A percentile compares a stretch with the other conserved stretches of the same genome.
These are phyloP conservation scores for Castor canadensis DNA, from an alignment of 2,113 vertebrate genomes.

Conservation along the genomic window DNA sequence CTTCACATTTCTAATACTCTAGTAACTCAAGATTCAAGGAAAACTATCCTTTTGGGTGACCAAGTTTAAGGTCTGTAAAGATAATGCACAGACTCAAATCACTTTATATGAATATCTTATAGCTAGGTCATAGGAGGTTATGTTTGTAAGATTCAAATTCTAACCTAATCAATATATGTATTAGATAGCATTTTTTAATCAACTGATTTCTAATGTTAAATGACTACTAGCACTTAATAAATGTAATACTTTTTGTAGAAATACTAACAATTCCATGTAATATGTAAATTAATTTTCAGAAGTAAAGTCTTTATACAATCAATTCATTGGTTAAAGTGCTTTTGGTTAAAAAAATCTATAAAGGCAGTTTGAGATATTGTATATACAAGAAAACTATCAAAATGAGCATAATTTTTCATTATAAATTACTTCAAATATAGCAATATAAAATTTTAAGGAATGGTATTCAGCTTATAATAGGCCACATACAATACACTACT, in stretches of 20 bases:
- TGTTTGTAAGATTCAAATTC: neutral
- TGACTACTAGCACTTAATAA: slow-evolving; percentile 1
- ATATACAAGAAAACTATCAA: neutral
- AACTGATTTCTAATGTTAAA: neutral
- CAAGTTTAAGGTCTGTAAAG: slow-evolving; percentile 25
- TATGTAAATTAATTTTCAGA: neutral
- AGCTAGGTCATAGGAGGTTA: slow-evolving; percentile 29
- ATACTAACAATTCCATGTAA: neutral
- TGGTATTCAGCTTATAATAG: neutral
- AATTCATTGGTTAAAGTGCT: slow-evolving; percentile 18
- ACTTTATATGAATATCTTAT: neutral
- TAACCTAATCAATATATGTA: neutral
- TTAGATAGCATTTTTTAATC: neutral
- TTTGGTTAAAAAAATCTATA: slow-evolving; percentile 51
- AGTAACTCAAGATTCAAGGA: neutral
- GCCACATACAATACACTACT: neutral
- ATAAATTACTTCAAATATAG: slow-evolving; percentile 10
- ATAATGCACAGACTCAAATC: neutral
- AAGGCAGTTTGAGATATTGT: neutral
- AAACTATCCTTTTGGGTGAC: neutral
- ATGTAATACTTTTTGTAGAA: neutral
- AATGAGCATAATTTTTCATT: slow-evolving; percentile 1
- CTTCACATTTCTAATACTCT: neutral
- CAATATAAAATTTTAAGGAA: slow-evolving; percentile 23
- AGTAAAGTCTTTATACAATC: slow-evolving; percentile 14